Base-by-base conservation (phyloP, 2,888 invertebrate genomes). In the Macrosoma leucophasiata region DNA sequence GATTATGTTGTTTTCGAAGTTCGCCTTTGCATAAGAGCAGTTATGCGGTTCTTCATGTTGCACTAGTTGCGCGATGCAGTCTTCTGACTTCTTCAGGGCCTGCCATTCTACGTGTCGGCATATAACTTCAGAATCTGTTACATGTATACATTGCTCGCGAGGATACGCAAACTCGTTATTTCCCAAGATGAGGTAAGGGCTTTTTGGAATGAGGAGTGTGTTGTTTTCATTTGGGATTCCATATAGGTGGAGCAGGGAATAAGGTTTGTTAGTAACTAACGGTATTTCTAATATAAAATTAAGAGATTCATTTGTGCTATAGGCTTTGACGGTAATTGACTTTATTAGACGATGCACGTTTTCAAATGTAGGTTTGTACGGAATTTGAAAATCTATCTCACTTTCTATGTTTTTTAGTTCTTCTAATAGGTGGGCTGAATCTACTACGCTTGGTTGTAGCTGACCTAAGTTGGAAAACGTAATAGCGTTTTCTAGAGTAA, bases 121-220 rank as follows among this genome's bases (percentile, higher is more conserved):
- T 10, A 48, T 50, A 27, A 39, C 41, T 13, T 43, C 34, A 1
- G 46, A 20, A 5, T 49, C 46, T 7, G 10, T 29, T 12, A 54
- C 46, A 1, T 11, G 23, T 7, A 9, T 36, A 27, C 48, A 55
- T 23, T 41, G 28, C 36, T 57, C 50, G 13, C 34, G 43, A 3
- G 51, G 55, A 10, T 52, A 50, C 0, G 49, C 51, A 11, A 54
- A 53, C 32, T 55, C 49, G 13, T 53, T 28, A 35, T 48, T 52
- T 34, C 48, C 48, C 46, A 52, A 48, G 46, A 53, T 33, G 11
- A 52, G 39, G 47, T 9, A 9, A 8, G 46, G 50, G 14, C 51
- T 42, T 40, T 52, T 41, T 0, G 34, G 32, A 23, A 32, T 39
- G 2, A 35, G 28, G 19, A 17, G 14, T 13, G 33, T 18, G 18